Evolutionary conservation across 2,113 vertebrate species (phyloP).

Genomic region (Cyanoramphus novaezelandiae): DNA sequence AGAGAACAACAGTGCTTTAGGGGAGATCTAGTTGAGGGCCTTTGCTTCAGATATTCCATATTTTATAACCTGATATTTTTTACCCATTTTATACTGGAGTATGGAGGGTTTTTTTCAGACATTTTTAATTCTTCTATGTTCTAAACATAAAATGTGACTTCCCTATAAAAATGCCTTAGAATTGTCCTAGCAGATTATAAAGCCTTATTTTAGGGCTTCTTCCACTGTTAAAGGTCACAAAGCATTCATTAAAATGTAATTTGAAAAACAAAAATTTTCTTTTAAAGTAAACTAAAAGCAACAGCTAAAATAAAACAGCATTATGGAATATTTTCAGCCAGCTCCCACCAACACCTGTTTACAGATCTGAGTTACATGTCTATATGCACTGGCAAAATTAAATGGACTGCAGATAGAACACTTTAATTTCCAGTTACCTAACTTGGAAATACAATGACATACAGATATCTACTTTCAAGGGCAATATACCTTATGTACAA

Average conservation of each 20-base stretch:
- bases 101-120: background rate
- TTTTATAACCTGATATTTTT: conserved; percentile 13
- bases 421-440: background rate
- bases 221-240: background rate
- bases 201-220: background rate
- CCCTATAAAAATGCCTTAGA: background rate
- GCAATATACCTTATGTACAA: background rate
- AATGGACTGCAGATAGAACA: background rate
- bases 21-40: background rate
- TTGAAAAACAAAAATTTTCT: background rate
- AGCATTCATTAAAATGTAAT: background rate
- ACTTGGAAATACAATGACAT: background rate
- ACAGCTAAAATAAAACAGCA: background rate
- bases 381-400: background rate
- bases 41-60: conserved; percentile 19
- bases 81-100: background rate
- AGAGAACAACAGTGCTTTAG: background rate
- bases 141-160: background rate
- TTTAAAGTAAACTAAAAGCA: background rate
- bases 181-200: background rate
- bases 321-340: background rate
- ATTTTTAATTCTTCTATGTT: background rate
- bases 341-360: background rate
- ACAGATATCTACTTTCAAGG: background rate
- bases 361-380: background rate